Conservation (phyloP, 2,797 vertebrate species). For the Synaphobranchus kaupii region DNA sequence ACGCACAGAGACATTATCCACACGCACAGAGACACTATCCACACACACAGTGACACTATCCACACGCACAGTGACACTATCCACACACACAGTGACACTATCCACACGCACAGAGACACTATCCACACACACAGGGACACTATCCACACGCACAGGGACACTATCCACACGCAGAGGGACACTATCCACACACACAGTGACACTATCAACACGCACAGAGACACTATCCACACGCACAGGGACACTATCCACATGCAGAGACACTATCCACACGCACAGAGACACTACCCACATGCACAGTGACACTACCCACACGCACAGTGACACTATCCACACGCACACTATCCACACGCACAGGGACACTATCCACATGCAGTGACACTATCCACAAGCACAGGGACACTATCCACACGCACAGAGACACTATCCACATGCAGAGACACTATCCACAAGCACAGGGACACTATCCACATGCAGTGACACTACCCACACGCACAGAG, state of each 20-base stretch:
- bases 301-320: too few relatives aligned
- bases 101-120: background rate
- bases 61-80: background rate
- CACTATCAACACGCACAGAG: background rate
- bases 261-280: too few relatives aligned
- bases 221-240: too few relatives aligned
- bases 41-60: background rate
- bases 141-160: background rate
- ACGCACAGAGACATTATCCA: background rate
- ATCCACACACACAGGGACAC: background rate
- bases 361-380: background rate
- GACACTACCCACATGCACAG: background rate
- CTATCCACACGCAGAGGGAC: background rate
- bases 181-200: too few relatives aligned
- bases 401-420: too few relatives aligned
- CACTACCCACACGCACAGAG: background rate
- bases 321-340: background rate
- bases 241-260: background rate
- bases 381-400: background rate
- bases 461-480: background rate
- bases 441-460: too few relatives aligned
- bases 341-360: background rate
- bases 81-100: background rate
- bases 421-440: background rate
- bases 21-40: too few relatives aligned